Percentiles rank a stretch among this genome's conserved stretches.
These are phyloP conservation scores for Triplophysa yarkandensis DNA, from an alignment of 2,797 vertebrate species.

Conservation along the genomic window DNA sequence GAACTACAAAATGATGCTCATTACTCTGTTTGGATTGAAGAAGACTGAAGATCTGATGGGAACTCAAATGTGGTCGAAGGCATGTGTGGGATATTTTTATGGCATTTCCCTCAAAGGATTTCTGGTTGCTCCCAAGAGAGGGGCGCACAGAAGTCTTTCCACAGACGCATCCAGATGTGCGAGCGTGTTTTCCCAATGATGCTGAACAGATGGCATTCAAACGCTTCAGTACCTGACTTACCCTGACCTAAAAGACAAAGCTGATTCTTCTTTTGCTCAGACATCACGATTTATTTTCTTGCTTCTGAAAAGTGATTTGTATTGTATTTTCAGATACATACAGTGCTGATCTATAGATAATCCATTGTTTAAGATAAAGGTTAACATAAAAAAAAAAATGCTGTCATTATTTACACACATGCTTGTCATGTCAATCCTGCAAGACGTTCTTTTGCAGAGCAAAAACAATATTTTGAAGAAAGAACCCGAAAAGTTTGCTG, in stretches of 20 bases:
- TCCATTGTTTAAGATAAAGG: too few species aligned
- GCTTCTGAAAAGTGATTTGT: background rate
- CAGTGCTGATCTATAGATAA: too few species aligned
- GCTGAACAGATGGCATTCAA: slow-evolving; percentile 49
- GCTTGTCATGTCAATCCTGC: too few species aligned
- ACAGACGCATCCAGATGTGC: slow-evolving; percentile 44
- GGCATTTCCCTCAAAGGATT: slow-evolving; percentile 46
- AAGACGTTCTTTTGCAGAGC: too few species aligned
- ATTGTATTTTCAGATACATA: too few species aligned
- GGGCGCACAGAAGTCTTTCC: slow-evolving; percentile 43
- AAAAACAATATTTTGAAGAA: too few species aligned
- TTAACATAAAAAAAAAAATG: too few species aligned
- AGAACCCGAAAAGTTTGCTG: too few species aligned
- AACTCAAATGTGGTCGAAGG: slow-evolving; percentile 5
- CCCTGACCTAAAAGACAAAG: slow-evolving; percentile 40
- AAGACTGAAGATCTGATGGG: slow-evolving; percentile 15
- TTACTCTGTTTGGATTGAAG: background rate
- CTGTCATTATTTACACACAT: too few species aligned
- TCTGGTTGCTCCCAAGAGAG: slow-evolving; percentile 28
- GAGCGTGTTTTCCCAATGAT: slow-evolving; percentile 44
- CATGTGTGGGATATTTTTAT: slow-evolving; percentile 35
- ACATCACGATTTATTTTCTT: slow-evolving; percentile 25
- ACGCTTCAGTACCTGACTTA: slow-evolving; percentile 46
- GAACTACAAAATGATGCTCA: background rate
- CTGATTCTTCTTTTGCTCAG: slow-evolving; percentile 17